phyloP scores from a whole-genome alignment of 2,888 invertebrate genomes.

The Habrosyne pyritoides region DNA sequence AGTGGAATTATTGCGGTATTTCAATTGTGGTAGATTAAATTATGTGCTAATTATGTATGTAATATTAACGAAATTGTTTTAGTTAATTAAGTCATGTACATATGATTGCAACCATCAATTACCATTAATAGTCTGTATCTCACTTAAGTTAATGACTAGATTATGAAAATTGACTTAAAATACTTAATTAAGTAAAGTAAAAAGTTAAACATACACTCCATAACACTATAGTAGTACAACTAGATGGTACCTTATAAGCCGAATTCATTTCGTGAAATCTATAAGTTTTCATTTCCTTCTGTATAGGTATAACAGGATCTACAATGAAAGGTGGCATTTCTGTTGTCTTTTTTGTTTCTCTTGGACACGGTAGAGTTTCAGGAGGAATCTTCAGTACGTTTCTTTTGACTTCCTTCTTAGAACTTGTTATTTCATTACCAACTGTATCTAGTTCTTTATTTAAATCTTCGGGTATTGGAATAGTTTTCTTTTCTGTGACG shows the following conservation, averaged over 20 bases:
- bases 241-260: conserved; percentile 35
- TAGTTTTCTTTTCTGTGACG: conserved; percentile 57
- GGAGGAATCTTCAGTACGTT: conserved; percentile 70
- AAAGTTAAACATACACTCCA: conserved; percentile 64
- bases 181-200: conserved; percentile 62
- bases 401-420: conserved; percentile 65
- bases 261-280: conserved; percentile 68
- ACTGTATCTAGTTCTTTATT: conserved; percentile 39
- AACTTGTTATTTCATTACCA: conserved; percentile 10
- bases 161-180: conserved; percentile 40
- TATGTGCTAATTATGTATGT: too few species aligned
- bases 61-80: too few species aligned
- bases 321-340: conserved; percentile 62
- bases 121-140: conserved; percentile 61
- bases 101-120: conserved; percentile 41
- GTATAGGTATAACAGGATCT: conserved; percentile 73
- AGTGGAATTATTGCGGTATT: too few species aligned
- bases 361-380: conserved; percentile 71
- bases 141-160: conserved; percentile 59
- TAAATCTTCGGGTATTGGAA: conserved; percentile 47
- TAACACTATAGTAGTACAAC: conserved; percentile 46
- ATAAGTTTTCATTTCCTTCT: conserved; percentile 78
- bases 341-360: conserved; percentile 64
- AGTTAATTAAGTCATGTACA: conserved; percentile 18
- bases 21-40: too few species aligned